A percentile compares a stretch with the other conserved stretches of the same genome.
Evolutionary conservation across 1,140 invertebrate species (phyloP).

Genomic region (Trichonephila clavata): DNA sequence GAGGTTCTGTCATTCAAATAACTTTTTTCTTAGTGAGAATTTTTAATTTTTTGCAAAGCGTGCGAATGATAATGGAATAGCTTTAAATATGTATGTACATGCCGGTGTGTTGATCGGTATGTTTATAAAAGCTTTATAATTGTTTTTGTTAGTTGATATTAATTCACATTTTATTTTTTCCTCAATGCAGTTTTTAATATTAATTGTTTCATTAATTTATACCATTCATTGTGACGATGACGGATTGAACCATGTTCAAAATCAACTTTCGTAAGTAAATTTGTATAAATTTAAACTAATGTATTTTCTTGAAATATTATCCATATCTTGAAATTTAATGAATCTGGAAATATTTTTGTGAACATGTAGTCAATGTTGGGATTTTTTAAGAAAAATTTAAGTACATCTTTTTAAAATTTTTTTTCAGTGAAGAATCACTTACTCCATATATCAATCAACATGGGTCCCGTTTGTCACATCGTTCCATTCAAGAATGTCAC

Average conservation of each 20-base stretch:
- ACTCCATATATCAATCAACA: conserved; percentile 48
- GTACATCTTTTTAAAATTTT: background rate
- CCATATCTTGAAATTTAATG: no score
- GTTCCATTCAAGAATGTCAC: conserved; percentile 79
- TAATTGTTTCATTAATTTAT: background rate
- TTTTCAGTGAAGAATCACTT: conserved; percentile 56
- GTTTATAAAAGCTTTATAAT: background rate
- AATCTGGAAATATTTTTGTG: no score
- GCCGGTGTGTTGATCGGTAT: conserved; percentile 15
- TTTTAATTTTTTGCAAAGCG: background rate
- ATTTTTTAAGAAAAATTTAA: background rate
- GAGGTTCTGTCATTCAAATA: background rate
- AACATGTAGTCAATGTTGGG: no score
- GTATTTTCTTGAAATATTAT: no score
- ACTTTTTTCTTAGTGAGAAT: background rate
- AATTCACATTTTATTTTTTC: background rate
- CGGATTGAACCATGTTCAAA: background rate
- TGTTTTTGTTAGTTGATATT: background rate
- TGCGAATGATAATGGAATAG: background rate
- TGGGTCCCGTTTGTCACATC: conserved; percentile 77
- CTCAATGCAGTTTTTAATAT: background rate
- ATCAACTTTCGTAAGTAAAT: background rate
- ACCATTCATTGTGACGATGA: background rate
- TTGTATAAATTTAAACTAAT: background rate
- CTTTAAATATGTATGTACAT: background rate